phyloP scores from a whole-genome alignment of 30 jellyfish, hydroid and myxozoan genomes.

The Aurelia coerulea region DNA sequence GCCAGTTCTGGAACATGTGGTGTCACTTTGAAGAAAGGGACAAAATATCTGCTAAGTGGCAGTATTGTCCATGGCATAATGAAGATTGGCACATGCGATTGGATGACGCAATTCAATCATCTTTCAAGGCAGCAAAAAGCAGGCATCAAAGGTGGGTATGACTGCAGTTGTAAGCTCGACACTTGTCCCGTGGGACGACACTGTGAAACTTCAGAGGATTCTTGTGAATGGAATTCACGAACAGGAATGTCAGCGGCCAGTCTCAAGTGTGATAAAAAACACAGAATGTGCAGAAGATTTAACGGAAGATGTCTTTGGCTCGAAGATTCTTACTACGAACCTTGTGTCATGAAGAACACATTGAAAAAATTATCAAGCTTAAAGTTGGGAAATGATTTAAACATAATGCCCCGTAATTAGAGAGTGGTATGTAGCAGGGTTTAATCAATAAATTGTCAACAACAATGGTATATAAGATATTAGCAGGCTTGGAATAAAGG shows the following conservation, averaged over 20 bases:
- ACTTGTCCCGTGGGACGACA: slow-evolving; percentile 54
- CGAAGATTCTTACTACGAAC: slow-evolving; percentile 56
- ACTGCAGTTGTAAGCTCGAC: slow-evolving; percentile 76
- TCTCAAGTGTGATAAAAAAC: slow-evolving; percentile 40
- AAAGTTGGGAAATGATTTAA: background rate
- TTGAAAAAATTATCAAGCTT: background rate
- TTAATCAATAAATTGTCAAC: no score
- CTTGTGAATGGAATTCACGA: slow-evolving; percentile 57
- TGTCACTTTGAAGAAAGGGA: slow-evolving; percentile 49
- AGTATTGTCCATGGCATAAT: slow-evolving; percentile 25
- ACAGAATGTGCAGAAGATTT: slow-evolving; percentile 52
- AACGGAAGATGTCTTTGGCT: slow-evolving; percentile 50
- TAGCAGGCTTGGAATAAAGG: no score
- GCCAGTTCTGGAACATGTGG: slow-evolving; percentile 72
- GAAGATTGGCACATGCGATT: slow-evolving; percentile 64
- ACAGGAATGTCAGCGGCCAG: background rate
- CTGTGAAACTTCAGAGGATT: slow-evolving; percentile 10
- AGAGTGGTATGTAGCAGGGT: no score
- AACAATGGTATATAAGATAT: no score
- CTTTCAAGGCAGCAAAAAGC: slow-evolving; percentile 61
- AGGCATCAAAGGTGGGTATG: slow-evolving; percentile 81
- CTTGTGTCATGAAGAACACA: slow-evolving; percentile 44
- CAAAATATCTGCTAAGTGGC: slow-evolving; percentile 70
- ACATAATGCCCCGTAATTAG: no score
- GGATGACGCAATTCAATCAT: slow-evolving; percentile 36